These are phyloP conservation scores for Carollia perspicillata DNA, from an alignment of 2,113 vertebrate species.

Conservation along the genomic window DNA sequence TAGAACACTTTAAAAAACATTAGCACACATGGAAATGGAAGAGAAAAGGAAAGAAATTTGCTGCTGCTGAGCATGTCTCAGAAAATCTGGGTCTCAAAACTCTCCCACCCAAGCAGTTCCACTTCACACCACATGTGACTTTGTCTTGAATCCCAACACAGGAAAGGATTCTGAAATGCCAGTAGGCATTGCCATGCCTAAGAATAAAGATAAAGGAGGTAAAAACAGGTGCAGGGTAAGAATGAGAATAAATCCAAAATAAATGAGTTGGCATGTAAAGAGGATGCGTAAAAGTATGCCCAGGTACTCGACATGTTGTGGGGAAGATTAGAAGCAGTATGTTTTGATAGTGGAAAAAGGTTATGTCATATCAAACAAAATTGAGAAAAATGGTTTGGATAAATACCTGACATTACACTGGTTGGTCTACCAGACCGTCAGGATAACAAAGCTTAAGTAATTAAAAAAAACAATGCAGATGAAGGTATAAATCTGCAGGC, in stretches of 20 bases:
- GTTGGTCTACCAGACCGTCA: conserved; percentile 86
- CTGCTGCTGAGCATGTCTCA: not conserved
- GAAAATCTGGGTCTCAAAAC: not conserved
- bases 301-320: conserved; percentile 89
- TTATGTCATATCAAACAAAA: conserved; percentile 88
- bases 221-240: conserved; percentile 87
- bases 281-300: conserved; percentile 85
- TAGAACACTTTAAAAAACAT: not conserved
- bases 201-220: conserved; percentile 81
- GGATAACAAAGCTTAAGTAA: conserved; percentile 88
- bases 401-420: conserved; percentile 85
- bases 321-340: conserved; percentile 87
- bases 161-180: not conserved
- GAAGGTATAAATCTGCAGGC: conserved; percentile 87
- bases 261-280: conserved; percentile 88
- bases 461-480: conserved; percentile 88
- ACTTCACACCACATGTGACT: not conserved
- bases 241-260: conserved; percentile 89
- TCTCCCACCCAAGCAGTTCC: not conserved
- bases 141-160: not conserved
- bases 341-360: conserved; percentile 86
- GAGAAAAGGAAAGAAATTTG: not conserved
- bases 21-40: not conserved
- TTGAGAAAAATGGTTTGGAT: conserved; percentile 89
- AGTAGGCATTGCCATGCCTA: not conserved